Base-by-base conservation (phyloP, 2,888 invertebrate species). In the Pammene aurita region DNA sequence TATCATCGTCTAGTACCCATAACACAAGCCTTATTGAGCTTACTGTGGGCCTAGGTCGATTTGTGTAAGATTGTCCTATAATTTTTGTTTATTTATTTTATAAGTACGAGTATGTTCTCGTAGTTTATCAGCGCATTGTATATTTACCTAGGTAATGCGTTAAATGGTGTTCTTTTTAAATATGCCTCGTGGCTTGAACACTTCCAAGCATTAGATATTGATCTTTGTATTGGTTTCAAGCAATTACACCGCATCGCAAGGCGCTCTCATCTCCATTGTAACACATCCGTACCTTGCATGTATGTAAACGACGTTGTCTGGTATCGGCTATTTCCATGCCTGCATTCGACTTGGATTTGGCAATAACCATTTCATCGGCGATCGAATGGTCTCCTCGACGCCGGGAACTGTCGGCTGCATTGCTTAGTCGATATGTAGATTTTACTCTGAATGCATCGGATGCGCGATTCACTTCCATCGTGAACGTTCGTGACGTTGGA, bases 291-390 rank as follows among this genome's bases (percentile, higher is more conserved):
- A 56, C 62, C 41, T 58, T 44, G 44, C 46, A 34, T 60, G 60
- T 46, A 60, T 67, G 61, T 67, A 48, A 50, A 11, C 46, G 38
- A 54, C 34, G 38, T 35, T 46, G 67, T 62, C 67, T 55, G 62
- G 67, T 71, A 73, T 68, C 70, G 67, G 26, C 26, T 57, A 41
- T 65, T 67, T 63, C 55, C 72, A 73, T 70, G 72, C 74, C 70
- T 77, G 77, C 75, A 75, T 72, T 71, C 74, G 73, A 78, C 73
- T 74, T 74, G 74, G 74, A 76, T 77, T 78, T 73, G 77, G 75
- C 79, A 77, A 81, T 83, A 83, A 78, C 80, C 74, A 76, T 80
- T 82, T 78, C 78, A 82, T 80, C 81, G 79, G 74, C 77, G 76
- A 80, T 79, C 77, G 79, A 77, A 77, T 77, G 74, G 77, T 76